Conservation (phyloP, 2,113 vertebrate genomes). For the Myrmecobius fasciatus region DNA sequence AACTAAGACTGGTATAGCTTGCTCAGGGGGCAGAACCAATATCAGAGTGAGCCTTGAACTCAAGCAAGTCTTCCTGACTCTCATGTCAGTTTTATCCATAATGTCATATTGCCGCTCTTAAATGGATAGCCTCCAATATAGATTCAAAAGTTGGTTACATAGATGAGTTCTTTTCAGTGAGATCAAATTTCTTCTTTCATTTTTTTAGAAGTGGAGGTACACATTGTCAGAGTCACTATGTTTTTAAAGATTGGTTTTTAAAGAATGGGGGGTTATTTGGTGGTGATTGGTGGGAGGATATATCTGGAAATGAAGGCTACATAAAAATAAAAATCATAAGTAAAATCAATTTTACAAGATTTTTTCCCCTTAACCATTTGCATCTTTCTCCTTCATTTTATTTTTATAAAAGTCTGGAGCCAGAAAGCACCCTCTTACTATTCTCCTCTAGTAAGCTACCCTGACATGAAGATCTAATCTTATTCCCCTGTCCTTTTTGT, state of each 20-base stretch:
- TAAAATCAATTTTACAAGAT: background rate
- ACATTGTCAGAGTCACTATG: background rate
- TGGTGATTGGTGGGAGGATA: background rate
- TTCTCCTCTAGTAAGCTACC: background rate
- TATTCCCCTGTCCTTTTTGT: background rate
- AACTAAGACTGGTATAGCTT: background rate
- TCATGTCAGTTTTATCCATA: background rate
- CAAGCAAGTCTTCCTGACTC: background rate
- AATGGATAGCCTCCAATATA: background rate
- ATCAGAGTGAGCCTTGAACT: background rate
- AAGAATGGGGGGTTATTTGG: background rate
- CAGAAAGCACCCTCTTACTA: background rate
- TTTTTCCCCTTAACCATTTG: background rate
- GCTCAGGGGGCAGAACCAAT: background rate
- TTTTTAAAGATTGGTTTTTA: background rate
- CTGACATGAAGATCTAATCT: background rate
- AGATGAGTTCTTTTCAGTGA: background rate
- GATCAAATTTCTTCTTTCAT: background rate
- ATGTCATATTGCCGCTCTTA: background rate
- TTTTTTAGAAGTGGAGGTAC: background rate
- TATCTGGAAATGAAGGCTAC: background rate
- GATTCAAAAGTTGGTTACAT: background rate
- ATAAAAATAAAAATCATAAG: background rate
- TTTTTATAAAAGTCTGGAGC: constrained; percentile 14
- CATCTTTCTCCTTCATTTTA: constrained; percentile 2